These are phyloP conservation scores for Macquaria australasica DNA, from an alignment of 2,113 vertebrate species.

Conservation along the genomic window DNA sequence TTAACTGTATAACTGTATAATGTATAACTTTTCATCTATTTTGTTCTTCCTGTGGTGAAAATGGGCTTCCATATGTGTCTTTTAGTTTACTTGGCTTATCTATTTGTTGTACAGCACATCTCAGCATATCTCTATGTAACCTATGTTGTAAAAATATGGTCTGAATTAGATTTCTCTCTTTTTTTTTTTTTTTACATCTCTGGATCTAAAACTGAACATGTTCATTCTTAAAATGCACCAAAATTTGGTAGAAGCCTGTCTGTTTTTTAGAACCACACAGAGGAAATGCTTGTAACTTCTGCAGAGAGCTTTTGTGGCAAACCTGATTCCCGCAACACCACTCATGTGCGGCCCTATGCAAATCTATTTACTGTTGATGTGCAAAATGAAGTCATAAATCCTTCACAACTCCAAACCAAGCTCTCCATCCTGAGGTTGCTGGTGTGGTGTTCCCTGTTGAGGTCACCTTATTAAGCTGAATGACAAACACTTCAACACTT, in stretches of 20 bases:
- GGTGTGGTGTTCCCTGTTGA: conserved; percentile 61
- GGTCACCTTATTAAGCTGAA: conserved; percentile 72
- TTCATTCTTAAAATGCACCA: background rate
- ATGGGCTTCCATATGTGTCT: background rate
- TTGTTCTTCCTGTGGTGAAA: background rate
- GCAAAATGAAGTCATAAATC: conserved; percentile 55
- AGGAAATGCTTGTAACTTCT: background rate
- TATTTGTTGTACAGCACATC: background rate
- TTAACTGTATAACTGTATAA: background rate
- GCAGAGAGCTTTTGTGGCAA: conserved; percentile 17
- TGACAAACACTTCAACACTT: conserved; percentile 72
- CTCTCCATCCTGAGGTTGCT: conserved; percentile 56
- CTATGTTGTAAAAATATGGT: background rate
- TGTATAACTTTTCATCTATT: background rate
- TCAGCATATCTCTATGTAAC: background rate
- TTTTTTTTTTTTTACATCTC: no score
- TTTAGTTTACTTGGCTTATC: background rate
- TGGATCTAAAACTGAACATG: background rate
- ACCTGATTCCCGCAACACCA: conserved; percentile 43
- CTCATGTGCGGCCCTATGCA: conserved; percentile 33
- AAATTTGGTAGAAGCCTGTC: background rate
- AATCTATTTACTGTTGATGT: conserved; percentile 42
- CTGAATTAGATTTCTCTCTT: background rate
- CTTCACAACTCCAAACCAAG: conserved; percentile 47
- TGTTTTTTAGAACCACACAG: background rate